These are phyloP conservation scores for Nemapogon koenigi DNA, from an alignment of 2,888 invertebrate genomes.

Conservation along the genomic window DNA sequence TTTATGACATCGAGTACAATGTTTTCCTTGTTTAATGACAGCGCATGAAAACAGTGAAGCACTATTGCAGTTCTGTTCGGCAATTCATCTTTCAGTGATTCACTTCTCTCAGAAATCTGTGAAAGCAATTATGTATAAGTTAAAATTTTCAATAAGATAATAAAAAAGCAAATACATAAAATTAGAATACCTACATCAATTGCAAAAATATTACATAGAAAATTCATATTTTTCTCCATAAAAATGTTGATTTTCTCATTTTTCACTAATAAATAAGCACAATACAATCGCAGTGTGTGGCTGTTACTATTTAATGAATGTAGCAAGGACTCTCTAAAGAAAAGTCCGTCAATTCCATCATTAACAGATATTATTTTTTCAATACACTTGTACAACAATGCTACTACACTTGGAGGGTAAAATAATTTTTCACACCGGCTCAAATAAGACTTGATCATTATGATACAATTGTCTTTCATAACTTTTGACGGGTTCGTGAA, in stretches of 20 bases:
- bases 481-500: slow-evolving; percentile 28
- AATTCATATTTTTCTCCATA: slow-evolving; percentile 5
- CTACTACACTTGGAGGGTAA: slow-evolving; percentile 43
- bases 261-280: slow-evolving; percentile 34
- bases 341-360: slow-evolving; percentile 12
- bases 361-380: slow-evolving; percentile 35
- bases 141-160: too few relatives aligned
- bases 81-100: slow-evolving; percentile 63
- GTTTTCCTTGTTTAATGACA: slow-evolving; percentile 56
- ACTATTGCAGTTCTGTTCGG: slow-evolving; percentile 63
- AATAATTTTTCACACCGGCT: slow-evolving; percentile 36
- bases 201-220: slow-evolving; percentile 30
- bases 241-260: too few relatives aligned
- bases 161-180: too few relatives aligned
- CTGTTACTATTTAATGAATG: slow-evolving; percentile 32
- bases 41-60: slow-evolving; percentile 58
- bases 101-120: slow-evolving; percentile 37
- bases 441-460: slow-evolving; percentile 48
- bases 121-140: too few relatives aligned
- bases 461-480: slow-evolving; percentile 43
- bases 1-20: slow-evolving; percentile 60
- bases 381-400: slow-evolving; percentile 45
- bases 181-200: slow-evolving; percentile 31
- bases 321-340: slow-evolving; percentile 31
- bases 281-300: slow-evolving; percentile 40